Percentiles rank a stretch among this genome's conserved stretches.
phyloP scores from a whole-genome alignment of 2,888 invertebrate species.

The Brachypterus glaber region DNA sequence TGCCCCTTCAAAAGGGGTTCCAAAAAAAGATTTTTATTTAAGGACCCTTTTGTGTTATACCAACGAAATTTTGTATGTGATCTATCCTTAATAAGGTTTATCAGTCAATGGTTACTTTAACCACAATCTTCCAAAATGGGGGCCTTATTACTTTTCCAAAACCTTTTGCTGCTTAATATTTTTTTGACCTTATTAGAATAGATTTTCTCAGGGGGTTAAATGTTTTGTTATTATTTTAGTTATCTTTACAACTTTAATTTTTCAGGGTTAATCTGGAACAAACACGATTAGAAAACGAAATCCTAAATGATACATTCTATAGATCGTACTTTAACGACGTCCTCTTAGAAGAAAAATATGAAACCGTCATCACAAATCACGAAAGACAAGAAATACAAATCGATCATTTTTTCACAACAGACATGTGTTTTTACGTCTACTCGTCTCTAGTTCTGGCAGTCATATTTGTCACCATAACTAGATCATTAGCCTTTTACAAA shows the following conservation, averaged over 20 bases:
- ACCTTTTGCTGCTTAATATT: no score
- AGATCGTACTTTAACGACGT: slow-evolving; percentile 19
- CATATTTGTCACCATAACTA: slow-evolving; percentile 39
- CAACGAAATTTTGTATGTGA: no score
- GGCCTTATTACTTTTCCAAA: no score
- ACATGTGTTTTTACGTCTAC: slow-evolving; percentile 28
- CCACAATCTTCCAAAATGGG: no score
- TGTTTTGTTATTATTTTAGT: no score
- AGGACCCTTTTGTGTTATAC: no score
- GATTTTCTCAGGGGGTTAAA: no score
- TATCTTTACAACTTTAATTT: slow-evolving; percentile 7
- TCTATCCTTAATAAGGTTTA: no score
- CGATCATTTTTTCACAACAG: slow-evolving; percentile 22
- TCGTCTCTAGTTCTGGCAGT: slow-evolving; percentile 22
- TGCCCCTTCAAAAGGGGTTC: no score
- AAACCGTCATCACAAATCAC: slow-evolving; percentile 8
- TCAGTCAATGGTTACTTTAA: no score
- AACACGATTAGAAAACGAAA: slow-evolving; percentile 17
- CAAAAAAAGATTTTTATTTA: no score
- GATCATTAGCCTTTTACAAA: slow-evolving; percentile 45
- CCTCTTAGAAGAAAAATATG: slow-evolving; percentile 20
- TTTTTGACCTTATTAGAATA: no score
- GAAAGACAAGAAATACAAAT: slow-evolving; percentile 4
- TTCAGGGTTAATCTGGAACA: slow-evolving; percentile 35
- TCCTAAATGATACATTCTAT: slow-evolving; percentile 17